These are phyloP conservation scores for Podarcis cretensis DNA, from an alignment of 2,113 vertebrate genomes.

Conservation along the genomic window DNA sequence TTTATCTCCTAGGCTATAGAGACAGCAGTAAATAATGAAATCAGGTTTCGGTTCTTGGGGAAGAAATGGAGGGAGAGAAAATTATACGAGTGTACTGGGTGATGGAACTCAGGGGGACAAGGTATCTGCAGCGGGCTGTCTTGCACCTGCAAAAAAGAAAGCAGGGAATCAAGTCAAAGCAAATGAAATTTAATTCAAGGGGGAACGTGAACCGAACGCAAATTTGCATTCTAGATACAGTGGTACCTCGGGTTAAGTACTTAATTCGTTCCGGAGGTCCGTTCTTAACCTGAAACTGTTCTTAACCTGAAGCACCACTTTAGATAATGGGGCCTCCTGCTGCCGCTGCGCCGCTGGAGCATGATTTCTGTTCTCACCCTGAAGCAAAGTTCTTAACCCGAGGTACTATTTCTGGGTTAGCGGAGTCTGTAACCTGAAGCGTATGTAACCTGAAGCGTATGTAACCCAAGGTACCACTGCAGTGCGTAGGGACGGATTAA, in stretches of 20 bases:
- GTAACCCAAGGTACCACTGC: too few species aligned
- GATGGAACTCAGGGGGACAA: conserved; percentile 18
- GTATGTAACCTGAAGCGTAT: too few species aligned
- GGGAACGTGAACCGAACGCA: conserved; percentile 45
- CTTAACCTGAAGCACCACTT: too few species aligned
- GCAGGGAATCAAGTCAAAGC: conserved; percentile 18
- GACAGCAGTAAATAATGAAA: conserved; percentile 65
- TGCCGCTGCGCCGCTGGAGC: too few species aligned
- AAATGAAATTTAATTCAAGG: conserved; percentile 45
- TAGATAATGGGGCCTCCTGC: too few species aligned
- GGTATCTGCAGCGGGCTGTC: conserved; percentile 34
- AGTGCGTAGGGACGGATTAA: background rate
- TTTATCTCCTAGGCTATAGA: conserved; percentile 67
- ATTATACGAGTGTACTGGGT: conserved; percentile 30
- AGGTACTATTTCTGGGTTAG: too few species aligned
- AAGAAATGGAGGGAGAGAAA: conserved; percentile 42
- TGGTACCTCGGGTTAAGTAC: too few species aligned
- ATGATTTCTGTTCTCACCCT: too few species aligned
- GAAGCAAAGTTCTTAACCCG: too few species aligned
- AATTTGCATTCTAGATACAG: conserved; percentile 35
- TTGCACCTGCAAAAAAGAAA: background rate
- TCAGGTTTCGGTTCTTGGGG: conserved; percentile 40
- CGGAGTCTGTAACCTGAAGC: too few species aligned
- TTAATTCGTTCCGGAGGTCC: too few species aligned
- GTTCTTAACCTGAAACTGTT: too few species aligned